A percentile compares a stretch with the other conserved stretches of the same genome.
Conservation (phyloP, 2,888 invertebrate genomes). For the Hemicrepidius hirtus region DNA sequence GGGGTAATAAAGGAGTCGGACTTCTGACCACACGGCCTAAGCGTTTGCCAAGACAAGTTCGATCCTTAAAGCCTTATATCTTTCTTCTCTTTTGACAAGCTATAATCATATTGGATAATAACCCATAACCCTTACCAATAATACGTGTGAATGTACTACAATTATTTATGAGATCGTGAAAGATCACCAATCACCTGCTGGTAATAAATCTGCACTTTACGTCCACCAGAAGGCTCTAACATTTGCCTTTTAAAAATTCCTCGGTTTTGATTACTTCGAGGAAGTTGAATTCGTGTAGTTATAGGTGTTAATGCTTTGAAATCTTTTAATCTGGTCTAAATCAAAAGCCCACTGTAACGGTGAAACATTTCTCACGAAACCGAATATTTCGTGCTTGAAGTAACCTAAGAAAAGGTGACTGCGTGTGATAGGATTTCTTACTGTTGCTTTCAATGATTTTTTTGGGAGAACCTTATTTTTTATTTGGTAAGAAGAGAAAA, state of each 20-base stretch:
- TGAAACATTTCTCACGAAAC: no score
- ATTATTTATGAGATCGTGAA: constrained; percentile 44
- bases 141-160: constrained; percentile 32
- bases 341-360: no score
- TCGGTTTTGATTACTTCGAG: background rate
- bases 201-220: constrained; percentile 36
- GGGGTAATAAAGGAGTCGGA: constrained; percentile 38
- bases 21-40: constrained; percentile 13
- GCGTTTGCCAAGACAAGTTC: background rate
- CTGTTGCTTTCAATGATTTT: no score
- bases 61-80: background rate
- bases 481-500: no score
- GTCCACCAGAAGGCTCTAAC: constrained; percentile 30
- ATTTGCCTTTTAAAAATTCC: constrained; percentile 18
- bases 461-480: no score
- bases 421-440: no score
- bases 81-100: constrained; percentile 19
- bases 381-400: no score
- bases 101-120: constrained; percentile 35
- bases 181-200: constrained; percentile 44
- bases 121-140: constrained; percentile 32
- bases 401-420: no score
- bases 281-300: background rate
- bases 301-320: background rate
- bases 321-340: no score